Percentiles rank a stretch among this genome's conserved stretches.
phyloP scores from a whole-genome alignment of 2,797 vertebrate genomes.

The Acropternis orthonyx region DNA sequence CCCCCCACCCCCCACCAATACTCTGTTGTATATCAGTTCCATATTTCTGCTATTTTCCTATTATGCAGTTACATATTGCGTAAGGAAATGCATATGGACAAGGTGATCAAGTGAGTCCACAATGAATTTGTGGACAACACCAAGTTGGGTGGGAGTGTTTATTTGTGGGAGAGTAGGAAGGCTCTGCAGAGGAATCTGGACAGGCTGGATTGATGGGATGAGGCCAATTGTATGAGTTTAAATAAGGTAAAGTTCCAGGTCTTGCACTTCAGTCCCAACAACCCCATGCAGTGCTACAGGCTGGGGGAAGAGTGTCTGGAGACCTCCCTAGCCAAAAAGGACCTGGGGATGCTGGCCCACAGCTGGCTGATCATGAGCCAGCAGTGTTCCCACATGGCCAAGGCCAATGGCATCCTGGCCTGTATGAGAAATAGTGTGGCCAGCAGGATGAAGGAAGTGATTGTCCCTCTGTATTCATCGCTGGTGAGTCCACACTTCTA shows the following conservation, averaged over 20 bases:
- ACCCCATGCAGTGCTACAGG: neutral
- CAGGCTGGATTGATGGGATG: neutral
- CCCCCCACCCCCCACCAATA: no score
- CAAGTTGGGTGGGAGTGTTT: neutral
- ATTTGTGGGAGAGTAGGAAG: neutral
- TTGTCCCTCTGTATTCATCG: neutral
- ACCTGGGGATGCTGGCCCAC: neutral
- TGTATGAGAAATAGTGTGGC: neutral
- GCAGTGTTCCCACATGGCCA: neutral
- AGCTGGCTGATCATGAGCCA: neutral
- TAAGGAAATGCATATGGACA: neutral
- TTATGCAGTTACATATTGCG: neutral
- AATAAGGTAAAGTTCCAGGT: neutral
- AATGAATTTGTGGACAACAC: neutral
- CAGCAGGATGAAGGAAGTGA: neutral
- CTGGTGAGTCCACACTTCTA: neutral
- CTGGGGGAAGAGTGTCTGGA: neutral
- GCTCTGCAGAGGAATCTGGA: neutral
- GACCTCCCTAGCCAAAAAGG: neutral
- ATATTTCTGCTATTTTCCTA: neutral
- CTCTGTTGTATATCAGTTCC: neutral
- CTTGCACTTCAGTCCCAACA: neutral
- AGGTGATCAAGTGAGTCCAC: neutral
- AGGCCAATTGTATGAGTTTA: neutral
- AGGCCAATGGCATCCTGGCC: neutral